These are phyloP conservation scores for Marmota monax DNA, from an alignment of 2,113 vertebrate genomes.

Conservation along the genomic window DNA sequence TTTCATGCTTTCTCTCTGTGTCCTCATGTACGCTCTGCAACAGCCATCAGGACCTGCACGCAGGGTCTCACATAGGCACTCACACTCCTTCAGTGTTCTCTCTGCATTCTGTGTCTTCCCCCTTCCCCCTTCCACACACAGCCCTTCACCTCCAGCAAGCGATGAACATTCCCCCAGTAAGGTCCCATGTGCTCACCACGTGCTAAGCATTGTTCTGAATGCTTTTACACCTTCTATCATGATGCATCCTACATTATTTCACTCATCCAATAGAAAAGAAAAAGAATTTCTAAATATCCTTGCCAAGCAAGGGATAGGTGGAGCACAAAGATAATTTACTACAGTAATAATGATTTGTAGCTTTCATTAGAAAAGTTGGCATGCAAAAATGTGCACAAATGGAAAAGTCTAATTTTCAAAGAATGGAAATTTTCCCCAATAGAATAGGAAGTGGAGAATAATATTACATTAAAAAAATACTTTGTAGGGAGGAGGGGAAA, in stretches of 20 bases:
- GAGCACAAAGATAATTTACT: background rate
- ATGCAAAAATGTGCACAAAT: background rate
- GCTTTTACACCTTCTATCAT: background rate
- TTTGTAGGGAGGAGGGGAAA: background rate
- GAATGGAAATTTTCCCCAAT: background rate
- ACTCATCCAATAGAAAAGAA: background rate
- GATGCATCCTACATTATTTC: background rate
- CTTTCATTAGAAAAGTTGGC: background rate
- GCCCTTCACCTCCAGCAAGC: background rate
- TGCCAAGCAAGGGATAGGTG: background rate
- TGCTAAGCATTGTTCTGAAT: background rate
- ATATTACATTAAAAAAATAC: background rate
- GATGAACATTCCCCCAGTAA: background rate
- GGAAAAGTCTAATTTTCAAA: conserved; percentile 30
- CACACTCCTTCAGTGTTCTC: background rate
- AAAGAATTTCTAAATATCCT: background rate
- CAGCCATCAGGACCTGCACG: background rate
- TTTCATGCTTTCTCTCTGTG: background rate
- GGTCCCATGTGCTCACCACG: background rate
- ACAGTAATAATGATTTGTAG: background rate
- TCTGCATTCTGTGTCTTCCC: background rate
- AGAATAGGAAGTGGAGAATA: background rate
- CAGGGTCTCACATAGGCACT: rapidly evolving
- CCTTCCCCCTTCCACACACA: background rate
- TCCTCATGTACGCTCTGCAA: background rate